Evolutionary conservation across 2,888 invertebrate genomes (phyloP).

Genomic region (Galeopsomyia nigrocyanea): DNA sequence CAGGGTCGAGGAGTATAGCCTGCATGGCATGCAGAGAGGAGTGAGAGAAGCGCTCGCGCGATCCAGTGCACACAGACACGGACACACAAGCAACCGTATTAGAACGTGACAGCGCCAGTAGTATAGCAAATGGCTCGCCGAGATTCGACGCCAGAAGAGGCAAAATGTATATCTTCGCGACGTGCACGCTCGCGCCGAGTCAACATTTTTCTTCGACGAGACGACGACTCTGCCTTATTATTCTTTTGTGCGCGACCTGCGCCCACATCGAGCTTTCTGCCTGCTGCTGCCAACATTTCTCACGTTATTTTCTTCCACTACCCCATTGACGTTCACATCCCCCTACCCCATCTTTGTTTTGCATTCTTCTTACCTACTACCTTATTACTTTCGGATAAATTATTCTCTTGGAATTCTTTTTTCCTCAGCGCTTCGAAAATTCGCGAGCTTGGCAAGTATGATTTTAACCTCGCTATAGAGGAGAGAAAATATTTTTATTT

Average conservation of each 20-base stretch:
- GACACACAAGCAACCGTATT: conserved; percentile 29
- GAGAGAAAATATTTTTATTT: no score
- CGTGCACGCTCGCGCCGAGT: conserved; percentile 9
- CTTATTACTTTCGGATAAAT: no score
- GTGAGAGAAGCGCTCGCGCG: background rate
- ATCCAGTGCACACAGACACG: conserved; percentile 3
- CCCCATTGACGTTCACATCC: no score
- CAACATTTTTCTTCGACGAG: conserved; percentile 25
- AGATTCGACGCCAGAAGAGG: conserved; percentile 9
- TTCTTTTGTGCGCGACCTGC: conserved; percentile 31
- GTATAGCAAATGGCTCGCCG: background rate
- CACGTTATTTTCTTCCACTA: no score
- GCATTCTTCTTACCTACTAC: no score
- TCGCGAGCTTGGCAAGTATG: no score
- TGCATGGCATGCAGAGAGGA: conserved; percentile 14
- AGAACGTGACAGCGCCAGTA: conserved; percentile 19
- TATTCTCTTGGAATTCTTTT: no score
- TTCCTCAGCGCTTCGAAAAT: no score
- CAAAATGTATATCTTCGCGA: conserved; percentile 9
- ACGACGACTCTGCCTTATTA: conserved; percentile 27
- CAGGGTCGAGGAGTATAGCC: conserved; percentile 4
- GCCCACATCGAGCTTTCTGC: background rate
- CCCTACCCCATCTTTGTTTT: no score
- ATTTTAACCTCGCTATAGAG: no score
- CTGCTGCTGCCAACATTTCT: no score